These are phyloP conservation scores for Euthynnus affinis DNA, from an alignment of 2,797 vertebrate species.

Conservation along the genomic window DNA sequence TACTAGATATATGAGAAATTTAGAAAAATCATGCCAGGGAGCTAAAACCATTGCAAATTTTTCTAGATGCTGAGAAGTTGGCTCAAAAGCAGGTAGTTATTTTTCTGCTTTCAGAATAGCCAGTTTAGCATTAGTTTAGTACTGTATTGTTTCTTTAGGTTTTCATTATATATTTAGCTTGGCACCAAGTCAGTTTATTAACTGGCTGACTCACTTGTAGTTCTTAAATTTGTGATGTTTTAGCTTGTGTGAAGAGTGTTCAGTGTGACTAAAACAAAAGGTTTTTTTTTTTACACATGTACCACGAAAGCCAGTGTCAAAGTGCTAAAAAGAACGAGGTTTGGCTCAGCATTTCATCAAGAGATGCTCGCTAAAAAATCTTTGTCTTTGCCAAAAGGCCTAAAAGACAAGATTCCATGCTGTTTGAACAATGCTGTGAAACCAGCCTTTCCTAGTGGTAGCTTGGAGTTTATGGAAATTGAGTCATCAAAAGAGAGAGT, in stretches of 20 bases:
- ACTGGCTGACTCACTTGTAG: neutral
- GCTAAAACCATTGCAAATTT: neutral
- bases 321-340: slow-evolving; percentile 70
- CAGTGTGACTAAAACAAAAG: neutral
- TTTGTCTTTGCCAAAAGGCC: slow-evolving; percentile 60
- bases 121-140: slow-evolving; percentile 2
- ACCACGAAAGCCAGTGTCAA: slow-evolving; percentile 29
- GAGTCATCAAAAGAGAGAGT: slow-evolving; percentile 73
- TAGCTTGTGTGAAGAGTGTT: neutral
- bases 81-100: neutral
- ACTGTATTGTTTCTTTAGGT: slow-evolving; percentile 7
- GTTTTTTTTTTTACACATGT: slow-evolving; percentile 21
- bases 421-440: slow-evolving; percentile 77
- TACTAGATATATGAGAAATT: slow-evolving; percentile 9
- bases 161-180: slow-evolving; percentile 4
- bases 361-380: slow-evolving; percentile 73
- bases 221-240: neutral
- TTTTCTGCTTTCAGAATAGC: neutral
- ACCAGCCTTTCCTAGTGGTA: slow-evolving; percentile 55
- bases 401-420: slow-evolving; percentile 78
- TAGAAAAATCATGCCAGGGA: neutral
- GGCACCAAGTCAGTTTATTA: neutral
- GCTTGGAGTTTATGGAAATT: slow-evolving; percentile 49
- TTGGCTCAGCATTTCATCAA: slow-evolving; percentile 76
- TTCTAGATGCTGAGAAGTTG: neutral